phyloP scores from a whole-genome alignment of 2,113 vertebrate genomes.

The Rattus rattus region DNA sequence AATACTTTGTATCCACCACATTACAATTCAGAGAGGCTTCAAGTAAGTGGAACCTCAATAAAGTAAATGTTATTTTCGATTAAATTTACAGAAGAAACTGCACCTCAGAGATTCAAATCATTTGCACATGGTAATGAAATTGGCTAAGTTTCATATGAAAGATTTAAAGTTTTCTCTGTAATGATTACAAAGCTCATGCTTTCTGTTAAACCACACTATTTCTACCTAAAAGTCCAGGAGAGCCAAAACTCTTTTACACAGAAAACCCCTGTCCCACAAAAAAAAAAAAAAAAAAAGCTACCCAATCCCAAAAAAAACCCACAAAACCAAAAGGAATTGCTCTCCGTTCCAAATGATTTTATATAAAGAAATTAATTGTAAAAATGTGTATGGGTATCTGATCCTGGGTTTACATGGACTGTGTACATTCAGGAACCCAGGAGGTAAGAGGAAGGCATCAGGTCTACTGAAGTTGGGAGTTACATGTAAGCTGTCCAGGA shows the following conservation, averaged over 20 bases:
- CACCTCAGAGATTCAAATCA: not conserved
- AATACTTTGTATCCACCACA: not conserved
- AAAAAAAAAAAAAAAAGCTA: not conserved
- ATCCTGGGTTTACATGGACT: not conserved
- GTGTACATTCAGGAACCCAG: not conserved
- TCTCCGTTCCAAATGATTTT: slow-evolving; percentile 38
- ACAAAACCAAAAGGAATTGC: not conserved
- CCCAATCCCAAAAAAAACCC: not conserved
- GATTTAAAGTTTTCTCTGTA: slow-evolving; percentile 18
- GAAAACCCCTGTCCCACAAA: not conserved
- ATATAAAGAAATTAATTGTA: not conserved
- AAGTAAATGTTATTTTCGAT: slow-evolving; percentile 21
- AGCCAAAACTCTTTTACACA: not conserved
- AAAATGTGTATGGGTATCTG: not conserved
- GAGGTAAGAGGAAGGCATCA: not conserved
- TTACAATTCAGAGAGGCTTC: not conserved
- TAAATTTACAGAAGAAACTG: slow-evolving; percentile 39
- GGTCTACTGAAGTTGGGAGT: not conserved
- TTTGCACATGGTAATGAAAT: not conserved
- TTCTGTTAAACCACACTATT: not conserved
- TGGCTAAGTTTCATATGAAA: slow-evolving; percentile 1
- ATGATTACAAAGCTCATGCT: slow-evolving; percentile 53
- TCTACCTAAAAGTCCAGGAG: not conserved
- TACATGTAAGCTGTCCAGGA: not conserved
- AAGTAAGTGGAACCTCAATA: slow-evolving; percentile 15